phyloP scores from a whole-genome alignment of 1,140 invertebrate genomes.

The Paraescarpia echinospica region DNA sequence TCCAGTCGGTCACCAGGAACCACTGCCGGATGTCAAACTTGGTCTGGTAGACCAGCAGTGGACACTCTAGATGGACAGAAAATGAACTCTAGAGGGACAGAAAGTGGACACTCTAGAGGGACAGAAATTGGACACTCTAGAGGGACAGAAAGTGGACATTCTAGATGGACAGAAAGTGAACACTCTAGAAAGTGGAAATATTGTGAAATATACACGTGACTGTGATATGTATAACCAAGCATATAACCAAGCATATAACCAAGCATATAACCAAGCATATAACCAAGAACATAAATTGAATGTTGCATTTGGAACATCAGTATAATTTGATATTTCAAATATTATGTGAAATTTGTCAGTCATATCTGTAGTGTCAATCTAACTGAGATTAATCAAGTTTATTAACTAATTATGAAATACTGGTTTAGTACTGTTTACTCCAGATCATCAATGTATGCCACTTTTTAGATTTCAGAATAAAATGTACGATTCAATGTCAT shows the following conservation, averaged over 20 bases:
- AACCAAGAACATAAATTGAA: too few species aligned
- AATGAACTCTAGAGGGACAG: too few species aligned
- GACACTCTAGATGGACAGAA: conserved; percentile 52
- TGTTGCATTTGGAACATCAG: neutral
- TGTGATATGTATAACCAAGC: too few species aligned
- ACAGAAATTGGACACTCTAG: too few species aligned
- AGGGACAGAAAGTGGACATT: conserved; percentile 67
- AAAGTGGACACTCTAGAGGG: too few species aligned
- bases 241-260: too few species aligned
- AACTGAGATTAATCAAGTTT: neutral
- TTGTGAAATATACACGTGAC: too few species aligned
- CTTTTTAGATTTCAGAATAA: neutral
- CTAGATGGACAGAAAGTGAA: conserved; percentile 40
- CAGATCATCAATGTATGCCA: neutral
- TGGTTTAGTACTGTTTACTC: neutral
- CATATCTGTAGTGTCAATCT: neutral
- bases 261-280: too few species aligned
- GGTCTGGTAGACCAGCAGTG: conserved; percentile 80
- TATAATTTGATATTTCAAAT: neutral
- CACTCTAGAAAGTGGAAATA: too few species aligned
- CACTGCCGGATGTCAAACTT: conserved; percentile 85
- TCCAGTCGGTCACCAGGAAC: conserved; percentile 85
- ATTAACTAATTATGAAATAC: neutral
- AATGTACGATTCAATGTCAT: neutral
- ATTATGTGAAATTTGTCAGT: neutral